Base-by-base conservation (phyloP, 2,888 invertebrate species). In the Laspeyria flexula region DNA sequence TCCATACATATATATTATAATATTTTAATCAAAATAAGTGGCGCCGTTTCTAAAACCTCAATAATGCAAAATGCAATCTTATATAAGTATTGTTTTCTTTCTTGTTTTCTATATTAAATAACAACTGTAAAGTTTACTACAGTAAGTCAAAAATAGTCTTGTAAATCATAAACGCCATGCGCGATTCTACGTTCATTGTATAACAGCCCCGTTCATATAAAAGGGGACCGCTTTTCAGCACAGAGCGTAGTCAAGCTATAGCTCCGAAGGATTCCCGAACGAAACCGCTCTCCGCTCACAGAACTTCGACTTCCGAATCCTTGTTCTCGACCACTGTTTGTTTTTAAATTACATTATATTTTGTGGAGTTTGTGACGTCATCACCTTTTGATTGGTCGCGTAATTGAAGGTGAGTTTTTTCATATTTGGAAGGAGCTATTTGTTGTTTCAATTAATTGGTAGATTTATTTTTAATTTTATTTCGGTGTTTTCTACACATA, bases 181-280 rank as follows among this genome's bases (percentile, higher is more conserved):
- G 39, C 34, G 48, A 46, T 43, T 44, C 47, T 73, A 55, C 43
- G 55, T 11, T 54, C 73, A 79, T 52, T 78, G 70, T 78, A 59
- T 30, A 72, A 58, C 74, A 68, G 51, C 74, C 76, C 55, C 45
- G 47, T 44, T 39, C 54, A 51, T 80, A 80, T 81, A 81, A 73
- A 80, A 78, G 75, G 63, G 54, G 34, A 52, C 43, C 59, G 48
- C 50, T 49, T 53, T 34, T 45, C 60, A 54, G 56, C 31, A 51
- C 51, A 50, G 39, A 54, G 53, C 75, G 75, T 75, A 86, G 85
- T 86, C 73, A 76, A 71, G 60, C 59, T 41, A 62, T 65, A 67
- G 75, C 74, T 67, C 60, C 64, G 46, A 42, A 64, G 69, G 62
- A 66, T 58, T 54, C 62, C 5, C 5, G 61, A 74, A 64, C 66